These are phyloP conservation scores for Pollenia amentaria DNA, from an alignment of 2,888 invertebrate genomes.

Conservation along the genomic window DNA sequence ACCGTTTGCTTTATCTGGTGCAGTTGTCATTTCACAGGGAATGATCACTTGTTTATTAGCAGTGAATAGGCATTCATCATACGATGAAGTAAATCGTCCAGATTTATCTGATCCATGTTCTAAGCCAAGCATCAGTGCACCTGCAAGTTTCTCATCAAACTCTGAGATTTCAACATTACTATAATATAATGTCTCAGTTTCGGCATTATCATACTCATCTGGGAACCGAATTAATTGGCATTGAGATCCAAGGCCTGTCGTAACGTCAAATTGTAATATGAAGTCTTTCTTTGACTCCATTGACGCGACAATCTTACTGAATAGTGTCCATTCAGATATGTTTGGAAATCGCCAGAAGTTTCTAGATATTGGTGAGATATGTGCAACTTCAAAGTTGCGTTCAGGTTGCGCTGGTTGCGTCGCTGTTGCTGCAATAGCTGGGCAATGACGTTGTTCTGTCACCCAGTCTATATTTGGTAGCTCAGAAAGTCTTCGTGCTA, in stretches of 20 bases:
- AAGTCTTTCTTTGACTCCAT: conserved; percentile 1
- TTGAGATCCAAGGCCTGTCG: neutral
- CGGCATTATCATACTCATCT: no score
- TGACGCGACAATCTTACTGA: neutral
- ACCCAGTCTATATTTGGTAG: neutral
- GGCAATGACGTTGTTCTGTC: neutral
- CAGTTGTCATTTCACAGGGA: neutral
- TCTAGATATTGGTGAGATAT: no score
- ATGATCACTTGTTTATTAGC: neutral
- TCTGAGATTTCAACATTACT: no score
- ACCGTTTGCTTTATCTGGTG: neutral
- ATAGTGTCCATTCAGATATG: neutral
- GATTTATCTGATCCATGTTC: no score
- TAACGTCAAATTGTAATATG: neutral
- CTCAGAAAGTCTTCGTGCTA: neutral
- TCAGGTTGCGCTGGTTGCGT: neutral
- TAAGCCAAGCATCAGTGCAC: no score
- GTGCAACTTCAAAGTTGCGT: neutral
- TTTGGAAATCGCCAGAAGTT: neutral
- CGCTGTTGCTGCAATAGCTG: neutral
- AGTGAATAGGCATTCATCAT: no score
- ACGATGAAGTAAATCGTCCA: no score
- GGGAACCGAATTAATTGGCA: no score
- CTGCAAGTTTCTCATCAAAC: no score
- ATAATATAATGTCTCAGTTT: no score